Percentiles rank a stretch among this genome's conserved stretches.
These are phyloP conservation scores for Oreotragus oreotragus DNA, from an alignment of 2,113 vertebrate genomes.

Conservation along the genomic window DNA sequence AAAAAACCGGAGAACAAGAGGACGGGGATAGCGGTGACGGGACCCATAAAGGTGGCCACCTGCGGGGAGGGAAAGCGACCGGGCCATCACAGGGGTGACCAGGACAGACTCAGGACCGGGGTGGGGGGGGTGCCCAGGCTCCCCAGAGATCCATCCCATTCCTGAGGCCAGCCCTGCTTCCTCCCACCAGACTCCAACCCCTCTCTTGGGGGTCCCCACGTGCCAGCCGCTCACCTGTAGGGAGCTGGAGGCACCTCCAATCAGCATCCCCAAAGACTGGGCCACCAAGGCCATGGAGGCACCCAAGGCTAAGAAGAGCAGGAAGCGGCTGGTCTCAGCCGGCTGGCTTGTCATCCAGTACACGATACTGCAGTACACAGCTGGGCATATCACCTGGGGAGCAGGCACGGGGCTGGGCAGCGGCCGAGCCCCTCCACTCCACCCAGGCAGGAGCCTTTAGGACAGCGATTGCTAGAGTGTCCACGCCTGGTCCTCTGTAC, in stretches of 20 bases:
- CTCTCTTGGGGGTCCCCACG: background rate
- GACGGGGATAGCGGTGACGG: slow-evolving; percentile 95
- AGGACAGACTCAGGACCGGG: background rate
- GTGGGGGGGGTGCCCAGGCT: background rate
- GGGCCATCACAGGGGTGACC: background rate
- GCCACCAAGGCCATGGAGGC: slow-evolving; percentile 94
- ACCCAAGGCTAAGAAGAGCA: slow-evolving; percentile 95
- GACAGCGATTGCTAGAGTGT: background rate
- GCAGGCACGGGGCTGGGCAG: background rate
- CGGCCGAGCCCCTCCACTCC: background rate
- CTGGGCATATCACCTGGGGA: slow-evolving; percentile 91
- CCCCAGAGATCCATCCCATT: background rate
- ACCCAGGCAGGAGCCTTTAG: too few relatives aligned
- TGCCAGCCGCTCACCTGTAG: slow-evolving; percentile 84
- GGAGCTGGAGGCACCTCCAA: slow-evolving; percentile 96
- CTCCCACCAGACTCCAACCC: background rate
- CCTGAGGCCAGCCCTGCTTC: background rate
- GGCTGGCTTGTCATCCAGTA: slow-evolving; percentile 99
- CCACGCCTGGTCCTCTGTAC: background rate
- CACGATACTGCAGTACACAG: slow-evolving; percentile 96
- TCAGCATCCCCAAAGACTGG: slow-evolving; percentile 95
- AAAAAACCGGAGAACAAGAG: slow-evolving; percentile 99
- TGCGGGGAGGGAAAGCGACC: slow-evolving; percentile 64
- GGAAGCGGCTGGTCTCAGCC: slow-evolving; percentile 90
- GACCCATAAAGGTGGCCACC: slow-evolving; percentile 98